Evolutionary conservation across 92 coral and sea anemone genomes (phyloP), one percentile per base, ranked within the genome.

Genomic region (Heliopora coerulea): DNA sequence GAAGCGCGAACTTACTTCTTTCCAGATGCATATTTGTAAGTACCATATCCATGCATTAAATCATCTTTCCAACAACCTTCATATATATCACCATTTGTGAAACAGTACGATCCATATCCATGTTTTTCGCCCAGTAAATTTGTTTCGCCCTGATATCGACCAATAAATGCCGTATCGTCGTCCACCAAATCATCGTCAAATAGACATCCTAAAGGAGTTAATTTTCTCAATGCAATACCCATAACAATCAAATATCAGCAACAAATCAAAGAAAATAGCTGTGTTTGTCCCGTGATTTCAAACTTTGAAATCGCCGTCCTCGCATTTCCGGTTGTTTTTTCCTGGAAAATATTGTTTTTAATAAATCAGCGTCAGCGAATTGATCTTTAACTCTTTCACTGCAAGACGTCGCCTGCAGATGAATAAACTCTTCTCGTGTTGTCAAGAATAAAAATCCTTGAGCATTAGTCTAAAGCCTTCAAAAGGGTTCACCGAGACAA

Each of bases 1-100:
- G 23, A 17, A 30, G 4, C 15, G n/a, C 1, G 10, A 18, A 67
- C 77, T 70, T 34, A 70, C 77, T 52, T 70, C 18, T 52, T 33
- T 42, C 91, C 89, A 19, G 64, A 75, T 13, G 8, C 31, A 27
- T 4, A 68, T 0, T 85, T 86, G 31, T 89, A 91, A 2, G 52
- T 54, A 23, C 96, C 97, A 65, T 56, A 85, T 0, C 97, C 97
- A 49, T 86, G 96, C 67, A 86, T 91, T 65, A 76, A 69, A 10
- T 89, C 79, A 82, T 82, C 81, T 58, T 80, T 80, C 97, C 97
- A 91, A 23, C 88, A 49, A 10, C 97, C 97, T 20, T 86, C 84
- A 56, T 86, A 91, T 3, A 49, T 60, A 73, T 89, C 96, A 2
- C 97, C 96, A 73, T 91, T 89, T 19, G 31, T 49, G 50, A 82